Conservation (phyloP, 2,888 invertebrate species). For the Aromia moschata region DNA sequence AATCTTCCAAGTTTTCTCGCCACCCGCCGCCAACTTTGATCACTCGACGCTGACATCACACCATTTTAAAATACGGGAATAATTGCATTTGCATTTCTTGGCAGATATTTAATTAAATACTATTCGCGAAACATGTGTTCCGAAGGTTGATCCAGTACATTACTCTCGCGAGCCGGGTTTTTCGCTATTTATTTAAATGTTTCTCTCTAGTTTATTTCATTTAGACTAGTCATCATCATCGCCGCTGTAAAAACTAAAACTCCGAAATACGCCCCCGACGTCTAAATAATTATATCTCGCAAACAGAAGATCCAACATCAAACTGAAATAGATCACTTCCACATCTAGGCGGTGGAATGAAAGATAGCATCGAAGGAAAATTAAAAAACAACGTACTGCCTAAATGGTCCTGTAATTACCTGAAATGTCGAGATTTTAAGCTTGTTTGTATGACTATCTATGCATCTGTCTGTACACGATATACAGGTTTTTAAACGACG, state of each 20-base stretch:
- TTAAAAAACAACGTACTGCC: no score
- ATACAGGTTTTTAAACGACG: no score
- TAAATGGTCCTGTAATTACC: no score
- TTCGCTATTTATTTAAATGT: constrained; percentile 47
- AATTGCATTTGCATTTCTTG: constrained; percentile 55
- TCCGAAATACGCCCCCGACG: constrained; percentile 20
- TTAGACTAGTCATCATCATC: constrained; percentile 15
- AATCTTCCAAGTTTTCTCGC: constrained; percentile 12
- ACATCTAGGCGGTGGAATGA: no score
- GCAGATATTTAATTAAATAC: constrained; percentile 51
- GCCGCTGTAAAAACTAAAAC: constrained; percentile 10
- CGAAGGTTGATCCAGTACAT: constrained; percentile 56
- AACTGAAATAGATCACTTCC: no score
- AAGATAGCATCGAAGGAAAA: no score
- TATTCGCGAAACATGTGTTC: constrained; percentile 54
- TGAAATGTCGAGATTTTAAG: no score
- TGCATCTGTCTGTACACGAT: no score
- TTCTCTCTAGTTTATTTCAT: constrained; percentile 20
- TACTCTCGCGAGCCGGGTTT: constrained; percentile 48
- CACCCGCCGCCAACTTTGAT: constrained; percentile 23
- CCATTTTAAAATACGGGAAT: constrained; percentile 39
- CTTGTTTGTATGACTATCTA: no score
- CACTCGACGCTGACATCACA: constrained; percentile 40
- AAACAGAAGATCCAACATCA: no score
- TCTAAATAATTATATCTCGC: no score